These are phyloP conservation scores for Erebia aethiops DNA, from an alignment of 2,888 invertebrate genomes.

Conservation along the genomic window DNA sequence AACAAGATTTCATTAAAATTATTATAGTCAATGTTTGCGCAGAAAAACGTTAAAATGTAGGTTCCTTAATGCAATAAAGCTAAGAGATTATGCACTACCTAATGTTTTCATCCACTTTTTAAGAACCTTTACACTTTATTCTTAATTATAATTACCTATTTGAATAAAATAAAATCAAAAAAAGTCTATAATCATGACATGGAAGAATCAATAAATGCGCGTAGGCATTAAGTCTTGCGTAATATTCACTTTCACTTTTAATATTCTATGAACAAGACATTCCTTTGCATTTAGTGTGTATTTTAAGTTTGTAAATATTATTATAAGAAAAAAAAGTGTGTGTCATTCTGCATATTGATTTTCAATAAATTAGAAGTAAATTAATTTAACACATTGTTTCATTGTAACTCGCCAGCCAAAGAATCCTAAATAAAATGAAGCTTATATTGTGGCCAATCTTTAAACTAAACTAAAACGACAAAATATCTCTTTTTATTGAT, in stretches of 20 bases:
- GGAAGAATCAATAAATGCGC: background rate
- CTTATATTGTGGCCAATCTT: no score
- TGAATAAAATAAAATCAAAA: background rate
- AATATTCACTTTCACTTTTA: background rate
- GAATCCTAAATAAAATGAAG: background rate
- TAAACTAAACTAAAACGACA: no score
- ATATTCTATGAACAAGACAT: slow-evolving; percentile 49
- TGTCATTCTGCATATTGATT: slow-evolving; percentile 34
- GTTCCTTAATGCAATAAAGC: background rate
- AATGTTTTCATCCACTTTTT: no score
- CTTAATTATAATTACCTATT: no score
- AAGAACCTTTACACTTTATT: no score
- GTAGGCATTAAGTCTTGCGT: background rate
- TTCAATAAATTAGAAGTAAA: slow-evolving; percentile 35
- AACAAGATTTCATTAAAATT: background rate
- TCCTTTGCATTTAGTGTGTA: slow-evolving; percentile 69
- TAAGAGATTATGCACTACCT: background rate
- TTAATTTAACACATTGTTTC: slow-evolving; percentile 25
- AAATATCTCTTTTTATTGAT: no score
- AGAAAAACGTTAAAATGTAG: background rate
- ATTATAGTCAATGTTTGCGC: background rate
- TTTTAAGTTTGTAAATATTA: slow-evolving; percentile 49
- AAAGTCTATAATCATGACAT: background rate
- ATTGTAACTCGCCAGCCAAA: no score
- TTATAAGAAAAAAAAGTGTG: slow-evolving; percentile 16